phyloP scores from a whole-genome alignment of 2,113 vertebrate genomes.

The Herpailurus yagouaroundi region DNA sequence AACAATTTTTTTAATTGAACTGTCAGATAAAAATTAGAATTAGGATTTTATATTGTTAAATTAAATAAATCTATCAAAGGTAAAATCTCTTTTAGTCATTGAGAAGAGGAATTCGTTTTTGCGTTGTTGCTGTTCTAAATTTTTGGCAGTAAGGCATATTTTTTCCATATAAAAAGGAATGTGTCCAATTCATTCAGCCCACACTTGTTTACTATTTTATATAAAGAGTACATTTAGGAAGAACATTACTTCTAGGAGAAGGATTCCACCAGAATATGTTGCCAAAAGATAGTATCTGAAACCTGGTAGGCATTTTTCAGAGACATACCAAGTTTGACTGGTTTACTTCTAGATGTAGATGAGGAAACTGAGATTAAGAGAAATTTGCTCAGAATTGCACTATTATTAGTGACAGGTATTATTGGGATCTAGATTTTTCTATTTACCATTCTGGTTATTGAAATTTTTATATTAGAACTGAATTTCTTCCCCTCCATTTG shows the following conservation, averaged over 20 bases:
- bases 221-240: not conserved
- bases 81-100: conserved; percentile 32
- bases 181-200: not conserved
- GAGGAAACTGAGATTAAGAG: not conserved
- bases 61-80: conserved; percentile 21
- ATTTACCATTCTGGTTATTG: not conserved
- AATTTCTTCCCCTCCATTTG: not conserved
- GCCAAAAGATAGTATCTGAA: conserved; percentile 4
- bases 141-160: not conserved
- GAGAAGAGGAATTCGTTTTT: conserved; percentile 29
- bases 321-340: not conserved
- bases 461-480: not conserved
- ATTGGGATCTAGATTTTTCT: not conserved
- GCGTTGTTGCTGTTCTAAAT: conserved; percentile 7
- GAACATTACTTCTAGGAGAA: not conserved
- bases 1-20: not conserved
- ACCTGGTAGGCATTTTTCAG: not conserved
- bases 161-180: conserved; percentile 4
- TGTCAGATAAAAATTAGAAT: conserved; percentile 24
- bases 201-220: conserved; percentile 22
- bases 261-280: not conserved
- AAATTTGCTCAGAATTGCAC: not conserved
- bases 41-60: not conserved
- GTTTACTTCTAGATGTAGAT: not conserved
- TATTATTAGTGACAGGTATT: not conserved